Evolutionary conservation across 2,113 vertebrate genomes (phyloP), one percentile per base, ranked within the genome.

Genomic region (Burhinus oedicnemus): DNA sequence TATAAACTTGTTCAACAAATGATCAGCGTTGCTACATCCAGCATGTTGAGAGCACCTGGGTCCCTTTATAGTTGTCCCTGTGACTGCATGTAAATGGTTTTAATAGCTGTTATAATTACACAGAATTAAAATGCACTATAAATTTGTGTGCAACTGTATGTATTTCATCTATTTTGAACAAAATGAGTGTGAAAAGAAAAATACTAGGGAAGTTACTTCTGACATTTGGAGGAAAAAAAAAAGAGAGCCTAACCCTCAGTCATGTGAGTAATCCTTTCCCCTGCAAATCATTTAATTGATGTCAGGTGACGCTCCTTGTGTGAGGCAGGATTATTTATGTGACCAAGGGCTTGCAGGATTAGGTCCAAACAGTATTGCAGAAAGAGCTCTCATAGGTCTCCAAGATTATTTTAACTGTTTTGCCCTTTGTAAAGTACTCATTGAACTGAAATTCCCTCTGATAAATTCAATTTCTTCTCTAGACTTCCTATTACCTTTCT

Each of bases 241-340:
- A 7, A n/a, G 9, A 8, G 23, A 10, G 7, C 12, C 42, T 89
- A 94, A 82, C 61, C 34, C 76, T 86, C 38, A 21, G 86, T 85
- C 84, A 76, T 44, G 20, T 84, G 84, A 96, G 57, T 83, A 96
- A 96, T 87, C 71, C 81, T 81, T 72, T 95, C 47, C 86, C 22
- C 62, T 83, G 89, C 9, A 87, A 88, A 92, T 83, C 38, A 83
- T 87, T 95, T 92, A 61, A 81, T 40, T 97, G 96, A 96, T 9
- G 4, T 97, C 94, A 95, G 84, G 83, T 83, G 34, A 87, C 1
- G 0, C 34, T 94, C 74, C 6, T 12, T 45, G 9, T 70, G 61
- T 26, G 20, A 75, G 83, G 57, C 70, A 91, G 71, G 75, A 80
- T 93, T 91, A 93, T 42, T 88, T 64, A 34, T 2, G 4, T 66